Base-by-base conservation (phyloP, 2,113 vertebrate species). In the Menidia beryllina region DNA sequence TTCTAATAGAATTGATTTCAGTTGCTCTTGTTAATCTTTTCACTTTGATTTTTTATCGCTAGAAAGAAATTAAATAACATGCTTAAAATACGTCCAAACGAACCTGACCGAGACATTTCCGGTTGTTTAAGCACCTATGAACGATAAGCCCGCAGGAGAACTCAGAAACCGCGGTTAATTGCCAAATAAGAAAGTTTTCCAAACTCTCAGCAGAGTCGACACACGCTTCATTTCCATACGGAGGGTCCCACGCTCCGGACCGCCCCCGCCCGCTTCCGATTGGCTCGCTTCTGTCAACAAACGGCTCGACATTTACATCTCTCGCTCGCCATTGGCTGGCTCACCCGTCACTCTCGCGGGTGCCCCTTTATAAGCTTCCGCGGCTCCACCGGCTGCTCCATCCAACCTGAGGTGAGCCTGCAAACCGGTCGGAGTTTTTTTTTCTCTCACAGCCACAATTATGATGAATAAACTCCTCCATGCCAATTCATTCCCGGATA, bases 301-400 rank as follows among this genome's bases (percentile, higher is more conserved):
- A 72, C 51, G 10, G 55, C 80, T 67, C 73, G 79, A 58, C 85
- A 69, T 71, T 74, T 38, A 63, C 1, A 11, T 13, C 0, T 2
- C 0, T 23, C 0, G 12, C 9, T 0, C n/a, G 4, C 45, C 19
- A 90, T 92, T 87, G 92, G 93, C 51, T 21, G 36, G 10, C 0
- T 17, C 48, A 0, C 11, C 36, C 52, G 91, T 82, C 91, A 30
- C 15, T 91, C 88, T 19, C 2, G 1, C 1, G 5, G 39, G 0
- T 3, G 52, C 1, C n/a, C 34, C 83, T 70, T 0, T 93, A 92
- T 91, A 93, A 93, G 78, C 55, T 45, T n/a, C 69, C 43, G 10
- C 17, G 0, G 63, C 82, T 65, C 69, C n/a, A 1, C 15, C 50
- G 1, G 85, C 61, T 7, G 38, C n/a, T 43, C 24, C 2, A 8